Evolutionary conservation across 2,113 vertebrate genomes (phyloP).

Genomic region (Odontophorus gujanensis): DNA sequence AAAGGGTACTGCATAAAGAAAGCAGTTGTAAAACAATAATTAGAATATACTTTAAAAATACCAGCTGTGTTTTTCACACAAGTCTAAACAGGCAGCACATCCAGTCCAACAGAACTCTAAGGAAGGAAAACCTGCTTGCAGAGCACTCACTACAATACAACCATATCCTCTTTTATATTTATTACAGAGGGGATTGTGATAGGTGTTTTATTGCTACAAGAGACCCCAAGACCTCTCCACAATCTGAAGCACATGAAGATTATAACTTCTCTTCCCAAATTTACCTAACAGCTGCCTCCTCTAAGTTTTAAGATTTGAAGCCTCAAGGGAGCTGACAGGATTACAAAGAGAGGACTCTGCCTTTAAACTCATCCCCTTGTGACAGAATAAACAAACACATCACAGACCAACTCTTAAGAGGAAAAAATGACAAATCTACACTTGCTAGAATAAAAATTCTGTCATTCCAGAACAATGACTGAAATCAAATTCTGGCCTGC

Average conservation of each 20-base stretch:
- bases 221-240: neutral
- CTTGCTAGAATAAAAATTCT: neutral
- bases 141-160: neutral
- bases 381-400: neutral
- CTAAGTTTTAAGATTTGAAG: neutral
- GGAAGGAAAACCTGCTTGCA: neutral
- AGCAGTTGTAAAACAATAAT: neutral
- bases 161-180: neutral
- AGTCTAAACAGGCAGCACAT: rapidly evolving
- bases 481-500: neutral
- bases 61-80: neutral
- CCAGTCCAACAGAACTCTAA: neutral
- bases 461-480: neutral
- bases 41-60: neutral
- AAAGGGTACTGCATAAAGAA: neutral
- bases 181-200: neutral
- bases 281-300: neutral
- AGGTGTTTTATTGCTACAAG: neutral
- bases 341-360: neutral
- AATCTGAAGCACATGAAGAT: neutral
- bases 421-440: neutral
- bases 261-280: neutral
- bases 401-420: neutral
- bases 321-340: neutral
- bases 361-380: neutral